Percentiles rank a stretch among this genome's conserved stretches.
These are phyloP conservation scores for Gadopsis marmoratus DNA, from an alignment of 2,797 vertebrate genomes.

Conservation along the genomic window DNA sequence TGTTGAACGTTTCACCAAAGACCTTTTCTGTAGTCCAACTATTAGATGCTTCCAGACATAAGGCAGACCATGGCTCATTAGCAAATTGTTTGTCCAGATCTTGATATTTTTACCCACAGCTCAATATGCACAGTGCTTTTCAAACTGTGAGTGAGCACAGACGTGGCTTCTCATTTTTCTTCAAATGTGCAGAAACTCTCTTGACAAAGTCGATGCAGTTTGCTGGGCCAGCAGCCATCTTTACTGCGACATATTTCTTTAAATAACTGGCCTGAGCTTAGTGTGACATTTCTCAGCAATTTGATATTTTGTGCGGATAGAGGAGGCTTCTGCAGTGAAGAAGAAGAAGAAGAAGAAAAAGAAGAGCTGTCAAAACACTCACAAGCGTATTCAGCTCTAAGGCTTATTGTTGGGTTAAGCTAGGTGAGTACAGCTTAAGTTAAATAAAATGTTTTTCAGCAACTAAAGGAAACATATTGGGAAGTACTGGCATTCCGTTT, in stretches of 20 bases:
- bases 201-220: conserved; percentile 5
- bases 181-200: conserved; percentile 3
- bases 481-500: not conserved
- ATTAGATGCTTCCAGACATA: not conserved
- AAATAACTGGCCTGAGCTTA: not conserved
- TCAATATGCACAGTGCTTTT: not conserved
- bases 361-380: too few relatives aligned
- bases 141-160: conserved; percentile 4
- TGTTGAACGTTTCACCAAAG: conserved; percentile 6
- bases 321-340: not conserved
- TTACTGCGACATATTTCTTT: not conserved
- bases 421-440: not conserved
- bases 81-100: not conserved
- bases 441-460: too few relatives aligned
- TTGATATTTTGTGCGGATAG: not conserved
- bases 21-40: conserved; percentile 1
- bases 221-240: not conserved
- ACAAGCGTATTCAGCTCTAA: not conserved
- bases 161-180: not conserved
- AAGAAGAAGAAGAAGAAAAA: too few relatives aligned
- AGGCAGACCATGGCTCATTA: conserved; percentile 10
- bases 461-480: too few relatives aligned
- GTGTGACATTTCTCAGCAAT: conserved; percentile 2
- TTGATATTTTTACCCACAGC: conserved; percentile 1
- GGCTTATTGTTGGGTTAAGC: not conserved